A percentile compares a stretch with the other conserved stretches of the same genome.
These are phyloP conservation scores for Marcusenius ussheri DNA, from an alignment of 2,113 vertebrate genomes.

Conservation along the genomic window DNA sequence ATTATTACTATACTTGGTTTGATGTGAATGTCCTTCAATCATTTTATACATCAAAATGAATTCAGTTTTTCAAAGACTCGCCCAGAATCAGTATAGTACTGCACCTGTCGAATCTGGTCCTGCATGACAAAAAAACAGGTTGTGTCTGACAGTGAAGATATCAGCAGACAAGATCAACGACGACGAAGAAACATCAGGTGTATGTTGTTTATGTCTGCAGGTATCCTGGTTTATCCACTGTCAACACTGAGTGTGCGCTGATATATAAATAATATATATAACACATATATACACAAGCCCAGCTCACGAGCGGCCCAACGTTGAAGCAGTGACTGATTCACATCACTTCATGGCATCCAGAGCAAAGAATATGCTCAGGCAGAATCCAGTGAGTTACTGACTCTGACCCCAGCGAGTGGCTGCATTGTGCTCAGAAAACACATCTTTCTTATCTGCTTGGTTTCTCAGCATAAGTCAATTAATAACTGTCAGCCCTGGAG, in stretches of 20 bases:
- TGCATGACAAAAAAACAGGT: not conserved
- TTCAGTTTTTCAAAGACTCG: not conserved
- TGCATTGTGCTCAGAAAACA: not conserved
- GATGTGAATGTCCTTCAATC: not conserved
- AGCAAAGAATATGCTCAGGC: not conserved
- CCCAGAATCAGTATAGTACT: not conserved
- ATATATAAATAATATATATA: not conserved
- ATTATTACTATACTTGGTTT: not conserved
- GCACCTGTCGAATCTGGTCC: not conserved
- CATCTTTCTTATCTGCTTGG: not conserved
- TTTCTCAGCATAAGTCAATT: slow-evolving; percentile 34
- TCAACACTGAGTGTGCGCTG: not conserved
- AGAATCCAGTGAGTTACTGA: not conserved
- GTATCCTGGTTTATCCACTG: not conserved
- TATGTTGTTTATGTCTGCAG: not conserved
- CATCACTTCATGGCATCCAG: not conserved
- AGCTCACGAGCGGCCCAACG: not conserved
- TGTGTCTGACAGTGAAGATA: not conserved
- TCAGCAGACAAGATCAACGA: not conserved
- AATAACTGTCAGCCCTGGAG: slow-evolving; percentile 33
- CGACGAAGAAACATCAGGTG: not conserved
- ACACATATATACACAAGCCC: not conserved
- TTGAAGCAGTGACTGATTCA: not conserved
- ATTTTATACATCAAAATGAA: not conserved
- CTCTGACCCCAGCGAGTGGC: not conserved